phyloP scores from a whole-genome alignment of 1,140 invertebrate species.

The Heliconius nattereri region DNA sequence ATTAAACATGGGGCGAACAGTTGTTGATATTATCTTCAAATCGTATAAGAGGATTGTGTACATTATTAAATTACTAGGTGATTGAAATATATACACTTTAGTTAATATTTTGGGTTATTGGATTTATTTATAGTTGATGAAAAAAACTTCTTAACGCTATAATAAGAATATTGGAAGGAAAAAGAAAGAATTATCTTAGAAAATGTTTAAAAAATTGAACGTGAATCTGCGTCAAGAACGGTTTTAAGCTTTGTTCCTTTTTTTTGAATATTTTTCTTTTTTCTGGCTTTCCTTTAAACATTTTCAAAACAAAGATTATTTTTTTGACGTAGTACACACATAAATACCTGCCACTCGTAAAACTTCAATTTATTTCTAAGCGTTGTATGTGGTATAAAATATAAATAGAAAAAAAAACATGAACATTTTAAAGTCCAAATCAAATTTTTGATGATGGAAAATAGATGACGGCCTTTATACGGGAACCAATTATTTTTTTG shows the following conservation, averaged over 20 bases:
- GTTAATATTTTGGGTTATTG: neutral
- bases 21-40: conserved; percentile 12
- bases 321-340: too few relatives aligned
- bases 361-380: neutral
- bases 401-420: neutral
- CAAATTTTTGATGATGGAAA: conserved; percentile 57
- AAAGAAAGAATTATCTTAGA: too few relatives aligned
- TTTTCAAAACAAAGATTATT: too few relatives aligned
- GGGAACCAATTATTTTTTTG: conserved; percentile 54
- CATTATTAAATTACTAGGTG: neutral
- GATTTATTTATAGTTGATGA: neutral
- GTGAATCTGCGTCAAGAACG: too few relatives aligned
- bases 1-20: conserved; percentile 30
- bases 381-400: neutral
- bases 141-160: too few relatives aligned
- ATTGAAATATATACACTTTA: conserved; percentile 15
- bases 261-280: too few relatives aligned
- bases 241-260: too few relatives aligned
- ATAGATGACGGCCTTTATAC: conserved; percentile 56
- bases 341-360: neutral
- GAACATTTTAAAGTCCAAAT: conserved; percentile 33
- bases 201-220: too few relatives aligned
- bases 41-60: conserved; percentile 3
- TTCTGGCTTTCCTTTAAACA: too few relatives aligned
- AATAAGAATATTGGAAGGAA: too few relatives aligned